phyloP scores from a whole-genome alignment of 2,113 vertebrate genomes.

The Tachycineta bicolor region DNA sequence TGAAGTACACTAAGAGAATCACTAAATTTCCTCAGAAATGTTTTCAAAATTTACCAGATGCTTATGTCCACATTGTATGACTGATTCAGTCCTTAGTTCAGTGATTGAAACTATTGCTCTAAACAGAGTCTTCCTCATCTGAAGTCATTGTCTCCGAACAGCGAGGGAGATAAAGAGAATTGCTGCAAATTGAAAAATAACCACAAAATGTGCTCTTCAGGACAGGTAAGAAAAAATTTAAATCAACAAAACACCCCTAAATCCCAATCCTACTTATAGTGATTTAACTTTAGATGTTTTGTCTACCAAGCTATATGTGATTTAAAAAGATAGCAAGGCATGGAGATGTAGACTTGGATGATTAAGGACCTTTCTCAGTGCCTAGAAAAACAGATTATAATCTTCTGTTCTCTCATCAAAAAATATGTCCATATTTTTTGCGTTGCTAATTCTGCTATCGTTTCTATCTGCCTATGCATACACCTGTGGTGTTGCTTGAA shows the following conservation, averaged over 20 bases:
- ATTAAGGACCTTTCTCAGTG: neutral
- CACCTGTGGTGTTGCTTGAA: neutral
- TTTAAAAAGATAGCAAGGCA: neutral
- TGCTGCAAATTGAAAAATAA: neutral
- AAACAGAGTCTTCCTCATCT: neutral
- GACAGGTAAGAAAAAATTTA: neutral
- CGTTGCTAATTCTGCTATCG: neutral
- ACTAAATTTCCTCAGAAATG: neutral
- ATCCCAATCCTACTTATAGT: neutral
- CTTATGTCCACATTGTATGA: neutral
- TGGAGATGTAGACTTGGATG: neutral
- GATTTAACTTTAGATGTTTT: neutral
- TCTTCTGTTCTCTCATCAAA: neutral
- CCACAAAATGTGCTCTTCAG: neutral
- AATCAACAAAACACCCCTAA: neutral
- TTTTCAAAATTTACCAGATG: neutral
- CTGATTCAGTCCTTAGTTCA: neutral
- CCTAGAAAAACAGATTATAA: neutral
- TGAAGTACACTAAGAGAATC: neutral
- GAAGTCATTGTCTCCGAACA: neutral
- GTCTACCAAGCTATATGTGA: neutral
- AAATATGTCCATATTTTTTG: neutral
- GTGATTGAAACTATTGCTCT: neutral
- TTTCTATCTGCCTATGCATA: neutral
- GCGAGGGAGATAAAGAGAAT: neutral